A percentile compares a stretch with the other conserved stretches of the same genome.
Conservation (phyloP, 2,888 invertebrate genomes). For the Pteria penguin region DNA sequence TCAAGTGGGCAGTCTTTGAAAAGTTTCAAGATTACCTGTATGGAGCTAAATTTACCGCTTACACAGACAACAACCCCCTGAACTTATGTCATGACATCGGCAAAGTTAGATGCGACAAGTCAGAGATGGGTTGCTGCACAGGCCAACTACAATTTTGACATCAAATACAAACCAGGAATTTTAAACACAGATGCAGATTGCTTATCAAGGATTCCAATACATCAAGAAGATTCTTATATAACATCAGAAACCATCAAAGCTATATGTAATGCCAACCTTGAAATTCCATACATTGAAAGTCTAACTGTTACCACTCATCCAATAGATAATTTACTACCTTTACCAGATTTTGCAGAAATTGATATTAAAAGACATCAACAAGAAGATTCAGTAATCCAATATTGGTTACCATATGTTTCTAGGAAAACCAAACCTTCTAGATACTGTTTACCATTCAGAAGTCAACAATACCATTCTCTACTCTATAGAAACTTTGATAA, state of each 20-base stretch:
- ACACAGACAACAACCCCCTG: slow-evolving; percentile 54
- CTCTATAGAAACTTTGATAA: slow-evolving; percentile 18
- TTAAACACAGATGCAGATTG: slow-evolving; percentile 50
- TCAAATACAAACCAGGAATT: slow-evolving; percentile 47
- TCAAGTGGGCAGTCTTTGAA: slow-evolving; percentile 47
- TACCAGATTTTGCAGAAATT: not conserved
- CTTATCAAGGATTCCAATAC: slow-evolving; percentile 46
- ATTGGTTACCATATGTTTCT: not conserved
- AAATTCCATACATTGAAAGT: not conserved
- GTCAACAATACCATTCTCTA: not conserved
- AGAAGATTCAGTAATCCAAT: slow-evolving; percentile 13
- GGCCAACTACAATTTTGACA: slow-evolving; percentile 41
- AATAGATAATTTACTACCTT: not conserved
- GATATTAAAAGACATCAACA: slow-evolving; percentile 18
- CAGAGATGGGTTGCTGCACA: slow-evolving; percentile 47
- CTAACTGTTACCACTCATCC: not conserved
- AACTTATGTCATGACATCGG: slow-evolving; percentile 47
- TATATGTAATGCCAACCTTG: slow-evolving; percentile 5
- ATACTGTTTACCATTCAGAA: too few species aligned
- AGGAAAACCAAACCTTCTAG: not conserved
- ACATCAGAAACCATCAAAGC: slow-evolving; percentile 13
- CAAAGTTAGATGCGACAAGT: slow-evolving; percentile 51
- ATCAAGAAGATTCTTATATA: not conserved
- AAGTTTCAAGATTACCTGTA: too few species aligned
- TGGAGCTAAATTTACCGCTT: slow-evolving; percentile 34